phyloP scores from a whole-genome alignment of 2,113 vertebrate species.

The Cynopterus brachyotis region DNA sequence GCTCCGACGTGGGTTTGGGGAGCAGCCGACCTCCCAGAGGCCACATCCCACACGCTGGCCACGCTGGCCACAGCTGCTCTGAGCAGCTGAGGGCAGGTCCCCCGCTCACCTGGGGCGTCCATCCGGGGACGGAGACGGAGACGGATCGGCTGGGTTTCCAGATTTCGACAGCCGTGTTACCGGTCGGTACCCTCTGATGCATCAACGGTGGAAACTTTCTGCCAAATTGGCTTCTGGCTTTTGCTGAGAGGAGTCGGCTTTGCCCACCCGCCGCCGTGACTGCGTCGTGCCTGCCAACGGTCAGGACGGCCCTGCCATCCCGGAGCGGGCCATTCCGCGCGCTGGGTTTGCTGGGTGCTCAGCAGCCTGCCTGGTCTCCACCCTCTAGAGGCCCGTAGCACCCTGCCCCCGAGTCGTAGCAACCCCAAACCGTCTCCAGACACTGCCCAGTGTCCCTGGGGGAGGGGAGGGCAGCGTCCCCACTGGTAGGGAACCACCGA shows the following conservation, averaged over 20 bases:
- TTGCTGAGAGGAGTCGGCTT: background rate
- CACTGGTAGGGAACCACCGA: background rate
- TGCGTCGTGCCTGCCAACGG: accelerated
- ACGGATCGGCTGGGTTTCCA: too few species aligned
- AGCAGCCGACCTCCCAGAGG: accelerated
- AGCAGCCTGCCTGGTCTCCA: background rate
- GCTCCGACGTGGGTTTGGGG: background rate
- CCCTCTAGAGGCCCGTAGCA: background rate
- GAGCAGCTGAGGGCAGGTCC: accelerated
- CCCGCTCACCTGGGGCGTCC: background rate
- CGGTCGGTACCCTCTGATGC: accelerated
- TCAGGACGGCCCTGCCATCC: too few species aligned
- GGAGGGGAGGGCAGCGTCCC: background rate
- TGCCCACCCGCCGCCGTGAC: accelerated
- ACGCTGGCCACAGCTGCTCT: too few species aligned
- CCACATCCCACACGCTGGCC: accelerated
- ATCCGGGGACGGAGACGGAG: background rate
- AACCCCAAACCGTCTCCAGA: background rate
- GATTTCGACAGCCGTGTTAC: background rate
- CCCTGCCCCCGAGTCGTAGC: accelerated
- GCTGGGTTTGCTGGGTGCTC: accelerated
- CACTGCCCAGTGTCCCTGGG: background rate
- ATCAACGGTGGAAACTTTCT: background rate
- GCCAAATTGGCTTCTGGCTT: background rate
- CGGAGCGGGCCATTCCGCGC: accelerated